These are phyloP conservation scores for Sisyra nigra DNA, from an alignment of 2,888 invertebrate genomes.

Conservation along the genomic window DNA sequence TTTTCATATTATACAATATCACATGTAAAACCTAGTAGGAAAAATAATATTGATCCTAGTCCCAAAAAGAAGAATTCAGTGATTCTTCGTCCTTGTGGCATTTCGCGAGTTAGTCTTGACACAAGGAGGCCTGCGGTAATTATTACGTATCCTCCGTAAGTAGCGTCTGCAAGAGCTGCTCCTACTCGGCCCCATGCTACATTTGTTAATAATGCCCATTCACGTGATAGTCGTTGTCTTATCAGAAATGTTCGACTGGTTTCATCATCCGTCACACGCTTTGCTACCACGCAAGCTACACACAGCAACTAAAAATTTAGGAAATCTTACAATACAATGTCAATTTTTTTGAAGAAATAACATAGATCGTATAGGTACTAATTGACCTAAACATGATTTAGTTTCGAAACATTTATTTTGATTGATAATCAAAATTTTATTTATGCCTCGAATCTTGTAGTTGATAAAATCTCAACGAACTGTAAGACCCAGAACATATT, in stretches of 20 bases:
- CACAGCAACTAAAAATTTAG: constrained; percentile 40
- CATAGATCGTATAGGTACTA: not conserved
- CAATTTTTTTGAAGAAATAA: not conserved
- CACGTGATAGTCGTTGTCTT: constrained; percentile 52
- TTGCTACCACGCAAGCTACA: constrained; percentile 47
- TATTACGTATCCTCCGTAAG: constrained; percentile 53
- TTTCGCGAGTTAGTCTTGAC: constrained; percentile 46
- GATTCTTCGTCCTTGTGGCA: constrained; percentile 41
- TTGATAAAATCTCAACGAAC: too few species aligned
- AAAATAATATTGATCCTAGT: constrained; percentile 50
- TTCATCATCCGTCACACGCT: constrained; percentile 57
- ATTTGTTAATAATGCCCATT: constrained; percentile 58
- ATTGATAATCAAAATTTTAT: not conserved
- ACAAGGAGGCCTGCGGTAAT: constrained; percentile 50
- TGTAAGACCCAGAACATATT: too few species aligned
- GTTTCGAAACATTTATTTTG: not conserved
- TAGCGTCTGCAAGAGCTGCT: constrained; percentile 45
- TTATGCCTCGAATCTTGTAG: not conserved
- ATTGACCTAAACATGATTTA: not conserved
- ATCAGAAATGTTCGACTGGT: constrained; percentile 48
- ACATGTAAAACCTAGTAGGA: constrained; percentile 37
- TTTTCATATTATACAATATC: not conserved
- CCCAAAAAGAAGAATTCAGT: constrained; percentile 53
- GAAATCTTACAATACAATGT: constrained; percentile 1
- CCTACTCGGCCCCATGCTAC: constrained; percentile 59